Conservation (phyloP, 1,140 invertebrate genomes). For the Drosophila gunungcola region DNA sequence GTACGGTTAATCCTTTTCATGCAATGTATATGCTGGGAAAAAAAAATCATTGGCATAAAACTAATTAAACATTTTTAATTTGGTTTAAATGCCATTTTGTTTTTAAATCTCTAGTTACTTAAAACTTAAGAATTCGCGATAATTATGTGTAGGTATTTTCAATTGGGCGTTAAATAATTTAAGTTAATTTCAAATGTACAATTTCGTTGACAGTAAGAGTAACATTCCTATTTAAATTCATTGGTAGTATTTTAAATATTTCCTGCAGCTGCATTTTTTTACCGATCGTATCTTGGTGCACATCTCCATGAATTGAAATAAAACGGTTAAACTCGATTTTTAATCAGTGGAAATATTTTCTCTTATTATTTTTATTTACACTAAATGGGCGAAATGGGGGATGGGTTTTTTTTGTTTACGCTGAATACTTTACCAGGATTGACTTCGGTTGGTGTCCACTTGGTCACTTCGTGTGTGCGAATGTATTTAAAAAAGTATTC, state of each 20-base stretch:
- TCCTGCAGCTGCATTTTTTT: slow-evolving; percentile 9
- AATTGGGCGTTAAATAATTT: no score
- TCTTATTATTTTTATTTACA: slow-evolving; percentile 55
- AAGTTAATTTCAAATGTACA: no score
- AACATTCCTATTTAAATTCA: not conserved
- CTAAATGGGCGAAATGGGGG: not conserved
- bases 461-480: slow-evolving; percentile 63
- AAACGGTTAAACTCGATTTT: slow-evolving; percentile 56
- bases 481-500: slow-evolving; percentile 42
- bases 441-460: slow-evolving; percentile 46
- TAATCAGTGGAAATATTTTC: slow-evolving; percentile 57
- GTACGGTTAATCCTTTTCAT: no score
- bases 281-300: slow-evolving; percentile 7
- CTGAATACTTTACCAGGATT: slow-evolving; percentile 71
- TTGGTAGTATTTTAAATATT: slow-evolving; percentile 17
- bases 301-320: slow-evolving; percentile 46
- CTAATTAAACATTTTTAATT: no score
- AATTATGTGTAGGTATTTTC: no score
- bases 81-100: no score
- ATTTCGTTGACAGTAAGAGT: no score
- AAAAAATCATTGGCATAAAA: no score
- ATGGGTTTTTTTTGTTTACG: slow-evolving; percentile 23
- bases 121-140: no score
- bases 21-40: no score
- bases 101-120: no score